These are phyloP conservation scores for Paragorgia papillata DNA, from an alignment of 92 coral and sea anemone species.

Conservation along the genomic window DNA sequence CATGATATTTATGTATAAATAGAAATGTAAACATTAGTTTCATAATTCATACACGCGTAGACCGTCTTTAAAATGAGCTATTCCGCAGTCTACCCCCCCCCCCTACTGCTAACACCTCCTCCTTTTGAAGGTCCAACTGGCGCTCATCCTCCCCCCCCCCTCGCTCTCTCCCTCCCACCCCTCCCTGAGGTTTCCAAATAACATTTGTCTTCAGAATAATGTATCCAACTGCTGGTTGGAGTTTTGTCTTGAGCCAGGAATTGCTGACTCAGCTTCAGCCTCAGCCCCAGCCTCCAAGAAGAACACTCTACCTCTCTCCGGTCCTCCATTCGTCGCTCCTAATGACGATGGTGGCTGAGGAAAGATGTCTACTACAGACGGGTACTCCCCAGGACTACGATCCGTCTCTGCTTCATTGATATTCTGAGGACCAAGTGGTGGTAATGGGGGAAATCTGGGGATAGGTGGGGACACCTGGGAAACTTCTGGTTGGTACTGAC, in stretches of 20 bases:
- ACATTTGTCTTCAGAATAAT: neutral
- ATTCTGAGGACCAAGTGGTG: slow-evolving; percentile 7
- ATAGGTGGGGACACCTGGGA: no score
- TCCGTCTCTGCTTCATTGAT: neutral
- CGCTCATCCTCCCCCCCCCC: no score
- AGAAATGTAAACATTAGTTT: no score
- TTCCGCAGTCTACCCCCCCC: no score
- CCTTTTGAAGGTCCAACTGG: no score
- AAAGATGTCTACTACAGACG: slow-evolving; percentile 1
- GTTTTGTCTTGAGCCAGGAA: neutral
- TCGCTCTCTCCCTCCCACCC: no score
- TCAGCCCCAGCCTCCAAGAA: slow-evolving; percentile 3
- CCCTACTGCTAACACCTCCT: no score
- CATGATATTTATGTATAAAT: no score
- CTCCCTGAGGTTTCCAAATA: no score
- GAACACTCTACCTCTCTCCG: neutral
- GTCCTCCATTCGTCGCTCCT: neutral
- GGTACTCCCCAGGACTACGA: slow-evolving; percentile 26
- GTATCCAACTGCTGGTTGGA: neutral
- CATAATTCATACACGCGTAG: no score
- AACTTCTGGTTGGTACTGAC: no score
- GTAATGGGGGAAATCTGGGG: neutral
- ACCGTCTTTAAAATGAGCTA: no score
- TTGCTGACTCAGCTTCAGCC: neutral
- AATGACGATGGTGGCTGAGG: neutral